phyloP scores from a whole-genome alignment of 2,113 vertebrate species.

The Nycticryphes semicollaris region DNA sequence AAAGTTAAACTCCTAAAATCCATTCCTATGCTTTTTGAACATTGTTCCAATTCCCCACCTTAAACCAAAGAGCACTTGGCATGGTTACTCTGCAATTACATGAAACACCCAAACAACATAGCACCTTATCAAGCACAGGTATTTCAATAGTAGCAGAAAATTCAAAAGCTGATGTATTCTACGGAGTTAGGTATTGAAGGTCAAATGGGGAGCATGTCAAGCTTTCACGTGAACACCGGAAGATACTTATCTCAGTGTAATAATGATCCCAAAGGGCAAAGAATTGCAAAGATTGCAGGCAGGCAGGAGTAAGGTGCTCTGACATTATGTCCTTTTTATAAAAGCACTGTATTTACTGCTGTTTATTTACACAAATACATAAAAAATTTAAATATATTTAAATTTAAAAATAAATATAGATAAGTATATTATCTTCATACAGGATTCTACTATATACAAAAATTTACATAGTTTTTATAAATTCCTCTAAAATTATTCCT shows the following conservation, averaged over 20 bases:
- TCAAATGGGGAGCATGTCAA: not conserved
- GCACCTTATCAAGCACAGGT: not conserved
- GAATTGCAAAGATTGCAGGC: not conserved
- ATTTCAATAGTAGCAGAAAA: not conserved
- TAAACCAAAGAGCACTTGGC: not conserved
- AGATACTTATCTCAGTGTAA: not conserved
- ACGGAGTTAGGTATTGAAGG: not conserved
- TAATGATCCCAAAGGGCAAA: conserved; percentile 35
- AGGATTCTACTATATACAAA: not conserved
- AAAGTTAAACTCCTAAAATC: not conserved
- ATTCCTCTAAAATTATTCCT: not conserved
- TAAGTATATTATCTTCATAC: not conserved
- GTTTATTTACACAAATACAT: not conserved
- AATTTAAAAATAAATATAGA: not conserved
- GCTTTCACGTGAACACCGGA: not conserved
- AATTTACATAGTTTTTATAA: not conserved
- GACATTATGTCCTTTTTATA: not conserved
- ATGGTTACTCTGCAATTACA: not conserved
- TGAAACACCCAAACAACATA: not conserved
- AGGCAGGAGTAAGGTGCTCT: not conserved
- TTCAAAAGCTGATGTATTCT: not conserved
- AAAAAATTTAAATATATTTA: not conserved
- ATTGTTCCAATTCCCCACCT: not conserved
- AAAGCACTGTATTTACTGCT: not conserved
- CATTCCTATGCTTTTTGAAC: not conserved